Evolutionary conservation across 2,113 vertebrate genomes (phyloP), one percentile per base, ranked within the genome.

Genomic region (Caranx ignobilis): DNA sequence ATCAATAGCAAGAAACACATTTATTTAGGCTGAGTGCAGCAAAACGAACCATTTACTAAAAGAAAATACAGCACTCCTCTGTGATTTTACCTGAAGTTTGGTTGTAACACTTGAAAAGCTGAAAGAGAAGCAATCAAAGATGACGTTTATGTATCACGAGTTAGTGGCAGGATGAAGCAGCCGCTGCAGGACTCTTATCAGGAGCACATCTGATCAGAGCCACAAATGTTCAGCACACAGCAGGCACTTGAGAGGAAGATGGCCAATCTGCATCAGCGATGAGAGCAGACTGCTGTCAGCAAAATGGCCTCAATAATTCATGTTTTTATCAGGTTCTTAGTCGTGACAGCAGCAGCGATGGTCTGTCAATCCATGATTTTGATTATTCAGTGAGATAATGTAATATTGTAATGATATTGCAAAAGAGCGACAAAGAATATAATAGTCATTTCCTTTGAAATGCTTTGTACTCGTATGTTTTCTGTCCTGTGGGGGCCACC

Each of bases 151-250:
- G 63, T 31, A 10, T 35, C 79, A 81, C 75, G 50, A 39, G 62
- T 74, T 26, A 32, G 15, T n/a, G 35, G 77, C 4, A 0, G 65
- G 73, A 78, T 77, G 55, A 47, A 72, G 54, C n/a, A 57, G 10
- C 48, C 1, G 6, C 34, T 62, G 65, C 11, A 72, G 77, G 16
- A 62, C 68, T 66, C 62, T 77, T 61, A 72, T 70, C 66, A 3
- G 66, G 54, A 65, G 62, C 32, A 19, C 55, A 35, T 79, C 61
- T 71, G 72, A 84, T 84, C 16, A 41, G 62, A 37, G 31, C 50
- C n/a, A 11, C 60, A 32, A 47, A 65, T 31, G 37, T 68, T 82
- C 32, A 59, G 59, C 65, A 31, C 48, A 57, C 37, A 43, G 75
- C 13, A 21, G 45, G 11, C 68, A 39, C 43, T 64, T 1, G 1